Percentiles rank a stretch among this genome's conserved stretches.
Evolutionary conservation across 2,113 vertebrate genomes (phyloP).

Genomic region (Thalassoma bifasciatum): DNA sequence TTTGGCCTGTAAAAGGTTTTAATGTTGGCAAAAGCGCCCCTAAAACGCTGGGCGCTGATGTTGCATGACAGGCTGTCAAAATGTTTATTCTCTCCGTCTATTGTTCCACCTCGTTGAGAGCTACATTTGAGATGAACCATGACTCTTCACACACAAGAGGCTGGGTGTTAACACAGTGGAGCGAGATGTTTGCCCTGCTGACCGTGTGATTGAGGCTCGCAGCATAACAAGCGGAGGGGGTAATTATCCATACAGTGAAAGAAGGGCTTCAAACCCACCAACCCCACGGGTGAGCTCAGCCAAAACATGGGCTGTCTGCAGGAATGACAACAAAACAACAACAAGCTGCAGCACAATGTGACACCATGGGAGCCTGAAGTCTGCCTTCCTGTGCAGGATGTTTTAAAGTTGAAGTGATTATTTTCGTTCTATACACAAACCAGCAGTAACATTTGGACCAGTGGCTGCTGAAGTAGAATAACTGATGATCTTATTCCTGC

Average conservation of each 20-base stretch:
- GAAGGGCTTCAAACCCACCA: constrained; percentile 35
- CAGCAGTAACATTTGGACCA: too few relatives aligned
- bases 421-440: too few relatives aligned
- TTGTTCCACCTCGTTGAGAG: constrained; percentile 27
- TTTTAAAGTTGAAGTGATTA: too few relatives aligned
- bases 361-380: neutral
- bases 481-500: too few relatives aligned
- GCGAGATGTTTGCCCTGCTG: constrained; percentile 42
- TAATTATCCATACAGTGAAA: constrained; percentile 49
- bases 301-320: constrained; percentile 25
- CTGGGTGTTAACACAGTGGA: constrained; percentile 22
- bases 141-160: constrained; percentile 32
- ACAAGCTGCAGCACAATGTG: constrained; percentile 25
- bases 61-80: neutral
- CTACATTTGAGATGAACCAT: constrained; percentile 24
- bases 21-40: neutral
- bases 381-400: neutral
- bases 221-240: constrained; percentile 34
- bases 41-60: neutral
- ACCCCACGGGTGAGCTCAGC: constrained; percentile 15
- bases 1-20: neutral
- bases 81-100: neutral
- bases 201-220: constrained; percentile 25
- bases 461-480: too few relatives aligned
- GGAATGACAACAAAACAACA: constrained; percentile 27